Conservation (phyloP, 2,888 invertebrate species). For the Rotaria socialis region DNA sequence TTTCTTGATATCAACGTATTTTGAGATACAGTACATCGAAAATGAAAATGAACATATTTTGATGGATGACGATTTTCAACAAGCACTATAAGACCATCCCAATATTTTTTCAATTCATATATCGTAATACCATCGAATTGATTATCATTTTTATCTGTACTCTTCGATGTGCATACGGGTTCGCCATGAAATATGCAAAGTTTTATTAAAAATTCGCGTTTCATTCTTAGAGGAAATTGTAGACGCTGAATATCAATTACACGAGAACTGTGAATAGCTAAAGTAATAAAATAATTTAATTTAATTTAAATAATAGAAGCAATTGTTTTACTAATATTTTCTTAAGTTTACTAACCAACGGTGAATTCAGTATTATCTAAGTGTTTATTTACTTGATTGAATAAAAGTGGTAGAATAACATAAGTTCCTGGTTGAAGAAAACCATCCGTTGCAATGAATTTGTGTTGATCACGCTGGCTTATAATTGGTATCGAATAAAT, state of each 20-base stretch:
- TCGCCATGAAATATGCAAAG: conserved; percentile 30
- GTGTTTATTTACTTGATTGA: background rate
- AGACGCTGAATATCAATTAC: conserved; percentile 5
- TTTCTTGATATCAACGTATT: conserved; percentile 2
- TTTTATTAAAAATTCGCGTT: conserved; percentile 32
- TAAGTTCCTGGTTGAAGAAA: background rate
- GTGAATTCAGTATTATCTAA: conserved; percentile 6
- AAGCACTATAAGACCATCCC: conserved; percentile 22
- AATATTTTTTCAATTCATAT: conserved; percentile 29
- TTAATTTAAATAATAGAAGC: too few species aligned
- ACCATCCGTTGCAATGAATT: background rate
- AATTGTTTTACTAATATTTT: background rate
- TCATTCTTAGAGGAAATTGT: background rate
- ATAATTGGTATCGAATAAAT: conserved; percentile 25
- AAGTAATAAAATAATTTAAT: background rate
- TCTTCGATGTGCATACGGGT: background rate
- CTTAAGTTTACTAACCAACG: background rate
- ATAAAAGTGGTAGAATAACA: conserved; percentile 22
- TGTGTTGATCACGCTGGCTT: background rate
- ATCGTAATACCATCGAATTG: background rate
- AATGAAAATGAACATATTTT: conserved; percentile 33
- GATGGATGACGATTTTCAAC: conserved; percentile 17
- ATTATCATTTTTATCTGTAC: background rate
- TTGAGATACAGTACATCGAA: background rate
- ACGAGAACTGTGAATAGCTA: conserved; percentile 30